A percentile compares a stretch with the other conserved stretches of the same genome.
Conservation (phyloP, 2,888 invertebrate genomes). For the Epistrophe grossulariae region DNA sequence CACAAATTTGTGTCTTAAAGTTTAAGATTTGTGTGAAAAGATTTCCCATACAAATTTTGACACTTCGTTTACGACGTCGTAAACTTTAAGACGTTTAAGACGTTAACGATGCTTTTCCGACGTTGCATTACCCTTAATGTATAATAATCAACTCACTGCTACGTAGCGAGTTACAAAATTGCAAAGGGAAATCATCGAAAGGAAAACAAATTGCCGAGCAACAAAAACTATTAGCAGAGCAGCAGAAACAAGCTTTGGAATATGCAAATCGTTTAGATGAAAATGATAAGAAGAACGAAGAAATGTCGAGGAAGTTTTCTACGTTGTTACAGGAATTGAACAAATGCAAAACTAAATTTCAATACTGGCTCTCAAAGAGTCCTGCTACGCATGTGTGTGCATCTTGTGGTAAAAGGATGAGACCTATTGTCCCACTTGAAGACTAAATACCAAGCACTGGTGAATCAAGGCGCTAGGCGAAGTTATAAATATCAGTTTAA, state of each 20-base stretch:
- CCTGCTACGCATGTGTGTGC: conserved; percentile 91
- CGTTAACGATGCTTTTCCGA: too few species aligned
- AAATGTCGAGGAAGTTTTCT: conserved; percentile 94
- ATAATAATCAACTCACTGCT: conserved; percentile 92
- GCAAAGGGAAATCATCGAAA: conserved; percentile 92
- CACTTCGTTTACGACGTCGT: too few species aligned
- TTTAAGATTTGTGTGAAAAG: too few species aligned
- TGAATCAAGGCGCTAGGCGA: conserved; percentile 87
- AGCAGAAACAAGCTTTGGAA: conserved; percentile 90
- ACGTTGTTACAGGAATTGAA: conserved; percentile 89
- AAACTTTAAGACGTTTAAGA: too few species aligned
- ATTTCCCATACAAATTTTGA: too few species aligned
- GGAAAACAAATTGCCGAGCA: conserved; percentile 93
- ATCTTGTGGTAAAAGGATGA: conserved; percentile 88
- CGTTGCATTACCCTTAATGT: too few species aligned
- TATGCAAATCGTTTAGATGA: conserved; percentile 94
- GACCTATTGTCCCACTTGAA: conserved; percentile 85
- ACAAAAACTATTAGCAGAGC: conserved; percentile 89
- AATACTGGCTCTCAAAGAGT: conserved; percentile 95
- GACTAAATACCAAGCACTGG: conserved; percentile 86
- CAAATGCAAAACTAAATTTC: conserved; percentile 95
- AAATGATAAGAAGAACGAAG: conserved; percentile 95
- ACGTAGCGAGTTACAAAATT: conserved; percentile 91
- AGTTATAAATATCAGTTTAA: conserved; percentile 82
- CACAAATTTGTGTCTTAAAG: too few species aligned